phyloP scores from a whole-genome alignment of 2,888 invertebrate genomes.

The Ormyrus rosae region DNA sequence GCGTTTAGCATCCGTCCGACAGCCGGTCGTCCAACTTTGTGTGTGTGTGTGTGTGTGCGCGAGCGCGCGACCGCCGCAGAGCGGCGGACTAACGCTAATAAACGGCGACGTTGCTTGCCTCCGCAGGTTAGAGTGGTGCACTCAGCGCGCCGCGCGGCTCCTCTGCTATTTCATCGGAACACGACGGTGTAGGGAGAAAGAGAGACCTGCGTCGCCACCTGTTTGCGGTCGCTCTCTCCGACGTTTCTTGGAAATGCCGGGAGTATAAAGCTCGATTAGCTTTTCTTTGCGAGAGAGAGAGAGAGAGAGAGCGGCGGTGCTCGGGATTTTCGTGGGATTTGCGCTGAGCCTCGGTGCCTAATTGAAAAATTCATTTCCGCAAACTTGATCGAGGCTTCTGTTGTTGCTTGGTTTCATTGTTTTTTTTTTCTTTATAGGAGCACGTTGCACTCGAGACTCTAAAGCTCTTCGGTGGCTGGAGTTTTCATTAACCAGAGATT shows the following conservation, averaged over 20 bases:
- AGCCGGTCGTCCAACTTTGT: slow-evolving; percentile 44
- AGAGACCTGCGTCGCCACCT: background rate
- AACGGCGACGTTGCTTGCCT: slow-evolving; percentile 32
- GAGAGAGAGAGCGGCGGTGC: too few relatives aligned
- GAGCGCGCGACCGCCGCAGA: background rate
- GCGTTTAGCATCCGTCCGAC: background rate
- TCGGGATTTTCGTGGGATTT: too few relatives aligned
- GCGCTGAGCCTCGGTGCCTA: background rate
- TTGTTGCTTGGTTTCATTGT: too few relatives aligned
- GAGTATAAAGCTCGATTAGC: background rate
- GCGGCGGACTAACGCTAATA: slow-evolving; percentile 37
- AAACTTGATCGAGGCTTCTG: too few relatives aligned
- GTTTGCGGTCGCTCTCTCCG: background rate
- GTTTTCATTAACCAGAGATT: too few relatives aligned
- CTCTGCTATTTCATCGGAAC: slow-evolving; percentile 12
- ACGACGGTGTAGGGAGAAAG: slow-evolving; percentile 6
- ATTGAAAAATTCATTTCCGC: background rate
- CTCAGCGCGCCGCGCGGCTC: background rate
- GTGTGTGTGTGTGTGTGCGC: background rate
- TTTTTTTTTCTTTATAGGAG: too few relatives aligned
- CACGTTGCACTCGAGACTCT: too few relatives aligned
- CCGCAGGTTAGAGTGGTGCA: background rate
- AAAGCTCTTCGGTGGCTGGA: too few relatives aligned
- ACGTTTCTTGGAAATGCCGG: background rate
- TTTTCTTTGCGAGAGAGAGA: too few relatives aligned